Conservation (phyloP, 2,888 invertebrate species). For the Trissolcus japonicus region DNA sequence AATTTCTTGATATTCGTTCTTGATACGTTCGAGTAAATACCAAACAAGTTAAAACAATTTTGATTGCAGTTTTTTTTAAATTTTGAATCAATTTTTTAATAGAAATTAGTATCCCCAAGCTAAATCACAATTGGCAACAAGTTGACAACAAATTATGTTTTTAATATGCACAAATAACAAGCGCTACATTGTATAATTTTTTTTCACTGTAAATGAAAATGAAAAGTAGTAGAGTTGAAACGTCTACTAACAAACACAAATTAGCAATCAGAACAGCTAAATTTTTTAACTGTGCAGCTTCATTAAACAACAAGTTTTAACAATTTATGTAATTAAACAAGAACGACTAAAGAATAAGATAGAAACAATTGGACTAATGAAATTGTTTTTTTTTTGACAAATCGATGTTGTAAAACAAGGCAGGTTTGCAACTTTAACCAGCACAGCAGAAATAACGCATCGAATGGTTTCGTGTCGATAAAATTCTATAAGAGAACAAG, state of each 20-base stretch:
- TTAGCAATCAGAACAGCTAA: no score
- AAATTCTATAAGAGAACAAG: slow-evolving; percentile 34
- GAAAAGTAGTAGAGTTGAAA: no score
- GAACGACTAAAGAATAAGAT: background rate
- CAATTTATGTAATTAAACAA: background rate
- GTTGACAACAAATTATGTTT: slow-evolving; percentile 13
- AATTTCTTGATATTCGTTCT: background rate
- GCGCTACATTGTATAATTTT: no score
- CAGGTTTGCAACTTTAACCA: no score
- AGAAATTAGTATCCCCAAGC: background rate
- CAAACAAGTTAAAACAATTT: background rate
- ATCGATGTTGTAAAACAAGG: slow-evolving; percentile 5
- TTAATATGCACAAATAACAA: background rate
- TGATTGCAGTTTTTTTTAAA: background rate
- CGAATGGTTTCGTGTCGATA: background rate
- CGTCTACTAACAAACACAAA: no score
- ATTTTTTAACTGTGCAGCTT: no score
- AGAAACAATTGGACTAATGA: background rate
- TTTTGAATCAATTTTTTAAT: background rate
- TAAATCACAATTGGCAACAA: slow-evolving; percentile 7
- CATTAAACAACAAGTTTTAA: background rate
- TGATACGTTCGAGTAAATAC: background rate
- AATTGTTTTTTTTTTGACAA: slow-evolving; percentile 4
- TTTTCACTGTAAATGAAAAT: no score
- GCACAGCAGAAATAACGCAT: slow-evolving; percentile 1